Conservation (phyloP, 1,140 invertebrate genomes). For the Acyrthosiphon pisum region DNA sequence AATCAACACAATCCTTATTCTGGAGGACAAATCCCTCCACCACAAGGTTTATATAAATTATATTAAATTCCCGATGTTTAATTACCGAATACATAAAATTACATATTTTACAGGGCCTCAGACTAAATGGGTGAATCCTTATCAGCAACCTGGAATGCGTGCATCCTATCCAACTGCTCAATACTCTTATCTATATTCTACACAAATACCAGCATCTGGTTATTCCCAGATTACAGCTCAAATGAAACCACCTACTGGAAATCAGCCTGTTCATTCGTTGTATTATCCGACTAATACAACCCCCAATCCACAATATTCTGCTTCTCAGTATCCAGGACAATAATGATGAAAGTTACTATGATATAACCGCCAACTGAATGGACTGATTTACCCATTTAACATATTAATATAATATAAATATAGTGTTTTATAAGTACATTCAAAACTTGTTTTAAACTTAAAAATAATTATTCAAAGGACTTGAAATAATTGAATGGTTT, state of each 20-base stretch:
- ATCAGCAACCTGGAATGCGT: slow-evolving; percentile 28
- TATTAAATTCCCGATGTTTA: not conserved
- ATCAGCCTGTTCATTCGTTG: slow-evolving; percentile 46
- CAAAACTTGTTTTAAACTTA: not conserved
- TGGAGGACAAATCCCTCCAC: slow-evolving; percentile 43
- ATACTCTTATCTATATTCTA: slow-evolving; percentile 32
- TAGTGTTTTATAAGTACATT: slow-evolving; percentile 29
- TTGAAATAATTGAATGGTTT: not conserved
- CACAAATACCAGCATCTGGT: slow-evolving; percentile 36
- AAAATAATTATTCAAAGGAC: not conserved
- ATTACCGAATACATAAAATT: not conserved
- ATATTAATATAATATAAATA: not conserved
- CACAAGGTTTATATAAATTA: slow-evolving; percentile 28
- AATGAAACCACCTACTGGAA: slow-evolving; percentile 48
- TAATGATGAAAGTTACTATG: not conserved
- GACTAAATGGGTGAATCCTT: slow-evolving; percentile 32
- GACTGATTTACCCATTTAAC: slow-evolving; percentile 51
- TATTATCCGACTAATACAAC: slow-evolving; percentile 50
- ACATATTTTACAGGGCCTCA: slow-evolving; percentile 33
- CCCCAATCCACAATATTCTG: slow-evolving; percentile 43
- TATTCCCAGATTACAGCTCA: slow-evolving; percentile 41
- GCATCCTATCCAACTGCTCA: slow-evolving; percentile 40
- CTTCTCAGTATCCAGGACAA: slow-evolving; percentile 46
- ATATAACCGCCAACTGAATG: slow-evolving; percentile 8
- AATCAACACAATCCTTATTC: slow-evolving; percentile 52